These are phyloP conservation scores for Eupelmus urozonus DNA, from an alignment of 2,888 invertebrate species.

Conservation along the genomic window DNA sequence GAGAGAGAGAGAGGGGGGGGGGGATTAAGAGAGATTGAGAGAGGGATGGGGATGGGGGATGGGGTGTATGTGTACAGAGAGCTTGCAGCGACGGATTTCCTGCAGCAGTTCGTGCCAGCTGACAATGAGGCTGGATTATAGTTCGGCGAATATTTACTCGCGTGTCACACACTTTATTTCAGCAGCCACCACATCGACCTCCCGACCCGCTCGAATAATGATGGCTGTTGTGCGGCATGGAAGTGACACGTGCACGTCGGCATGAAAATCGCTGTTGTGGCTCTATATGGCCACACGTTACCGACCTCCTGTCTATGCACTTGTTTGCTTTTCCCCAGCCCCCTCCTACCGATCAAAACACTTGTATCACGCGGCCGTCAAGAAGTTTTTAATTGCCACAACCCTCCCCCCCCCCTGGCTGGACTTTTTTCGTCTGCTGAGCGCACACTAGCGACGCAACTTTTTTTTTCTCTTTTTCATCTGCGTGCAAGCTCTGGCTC, in stretches of 20 bases:
- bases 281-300: neutral
- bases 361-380: too few relatives aligned
- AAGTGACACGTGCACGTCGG: conserved; percentile 33
- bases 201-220: conserved; percentile 33
- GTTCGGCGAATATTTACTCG: conserved; percentile 50
- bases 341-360: too few relatives aligned
- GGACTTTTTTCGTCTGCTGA: too few relatives aligned
- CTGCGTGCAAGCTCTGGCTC: too few relatives aligned
- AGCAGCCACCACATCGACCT: neutral
- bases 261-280: conserved; percentile 29
- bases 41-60: conserved; percentile 3
- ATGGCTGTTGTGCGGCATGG: conserved; percentile 31
- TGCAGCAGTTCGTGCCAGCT: conserved; percentile 47
- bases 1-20: conserved; percentile 5
- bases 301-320: neutral
- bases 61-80: too few relatives aligned
- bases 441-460: too few relatives aligned
- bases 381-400: too few relatives aligned
- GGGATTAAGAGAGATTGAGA: neutral
- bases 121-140: conserved; percentile 48
- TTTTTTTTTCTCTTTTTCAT: too few relatives aligned
- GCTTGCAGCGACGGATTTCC: conserved; percentile 38
- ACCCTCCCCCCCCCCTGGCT: too few relatives aligned
- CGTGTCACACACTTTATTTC: conserved; percentile 45
- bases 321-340: neutral